Conservation (phyloP, 2,113 vertebrate genomes). For the Macheiramphus alcinus region DNA sequence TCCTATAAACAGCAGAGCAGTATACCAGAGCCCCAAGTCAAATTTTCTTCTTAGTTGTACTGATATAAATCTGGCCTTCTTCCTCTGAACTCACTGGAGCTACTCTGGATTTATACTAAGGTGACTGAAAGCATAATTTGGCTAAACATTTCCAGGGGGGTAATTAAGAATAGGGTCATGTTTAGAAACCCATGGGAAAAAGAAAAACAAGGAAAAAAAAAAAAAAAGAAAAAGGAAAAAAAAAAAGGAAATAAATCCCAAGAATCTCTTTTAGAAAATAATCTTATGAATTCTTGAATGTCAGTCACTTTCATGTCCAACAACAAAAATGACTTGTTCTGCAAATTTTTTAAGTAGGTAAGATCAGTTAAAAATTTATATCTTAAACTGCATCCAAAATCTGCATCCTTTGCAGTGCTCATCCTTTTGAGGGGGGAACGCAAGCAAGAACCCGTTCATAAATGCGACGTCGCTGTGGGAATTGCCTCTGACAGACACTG, state of each 20-base stretch:
- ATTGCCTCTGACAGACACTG: background rate
- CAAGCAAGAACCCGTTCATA: background rate
- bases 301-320: background rate
- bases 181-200: background rate
- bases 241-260: background rate
- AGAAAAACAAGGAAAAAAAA: background rate
- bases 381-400: background rate
- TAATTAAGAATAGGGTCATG: background rate
- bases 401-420: background rate
- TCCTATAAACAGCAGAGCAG: background rate
- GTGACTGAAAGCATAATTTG: background rate
- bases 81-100: background rate
- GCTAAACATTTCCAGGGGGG: background rate
- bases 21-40: background rate
- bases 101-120: background rate
- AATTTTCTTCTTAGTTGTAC: background rate
- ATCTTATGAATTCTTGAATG: background rate
- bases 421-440: background rate
- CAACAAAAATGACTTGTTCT: background rate
- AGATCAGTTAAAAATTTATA: background rate
- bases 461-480: accelerated
- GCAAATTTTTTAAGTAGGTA: background rate
- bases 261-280: background rate
- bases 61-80: background rate
- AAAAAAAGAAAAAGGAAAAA: background rate